These are phyloP conservation scores for Eugnorisma glareosa DNA, from an alignment of 2,888 invertebrate species.

Conservation along the genomic window DNA sequence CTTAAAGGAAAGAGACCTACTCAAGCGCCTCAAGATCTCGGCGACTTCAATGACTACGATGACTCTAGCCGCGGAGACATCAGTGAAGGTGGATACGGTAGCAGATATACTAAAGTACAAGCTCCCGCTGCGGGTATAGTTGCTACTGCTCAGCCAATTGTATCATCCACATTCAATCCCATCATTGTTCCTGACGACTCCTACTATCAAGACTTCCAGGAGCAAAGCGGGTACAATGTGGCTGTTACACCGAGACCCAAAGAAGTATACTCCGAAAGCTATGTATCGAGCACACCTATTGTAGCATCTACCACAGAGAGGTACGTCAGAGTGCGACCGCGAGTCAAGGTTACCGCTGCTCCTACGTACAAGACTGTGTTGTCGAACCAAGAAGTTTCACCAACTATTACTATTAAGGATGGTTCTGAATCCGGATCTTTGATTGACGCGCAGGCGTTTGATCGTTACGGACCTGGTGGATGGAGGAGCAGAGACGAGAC, in stretches of 20 bases:
- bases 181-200: constrained; percentile 89
- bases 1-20: constrained; percentile 87
- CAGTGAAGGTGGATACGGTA: constrained; percentile 74
- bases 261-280: constrained; percentile 73
- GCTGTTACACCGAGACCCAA: constrained; percentile 75
- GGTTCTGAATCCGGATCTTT: constrained; percentile 70
- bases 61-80: constrained; percentile 80
- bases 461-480: constrained; percentile 92
- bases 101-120: constrained; percentile 74
- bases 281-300: constrained; percentile 80
- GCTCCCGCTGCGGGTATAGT: constrained; percentile 56
- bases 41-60: constrained; percentile 80
- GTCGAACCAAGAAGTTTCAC: constrained; percentile 81
- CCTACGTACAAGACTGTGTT: constrained; percentile 86
- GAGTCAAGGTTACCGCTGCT: constrained; percentile 83
- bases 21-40: constrained; percentile 76
- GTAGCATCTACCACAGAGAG: constrained; percentile 79
- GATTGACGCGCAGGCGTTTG: constrained; percentile 87
- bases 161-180: constrained; percentile 85
- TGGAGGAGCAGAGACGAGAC: constrained; percentile 91
- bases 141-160: constrained; percentile 77
- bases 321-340: constrained; percentile 79
- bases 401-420: constrained; percentile 71
- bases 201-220: constrained; percentile 86
- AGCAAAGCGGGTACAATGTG: constrained; percentile 76